A percentile compares a stretch with the other conserved stretches of the same genome.
phyloP scores from a whole-genome alignment of 1,140 invertebrate species.

The Pseudomyrmex flavicornis region DNA sequence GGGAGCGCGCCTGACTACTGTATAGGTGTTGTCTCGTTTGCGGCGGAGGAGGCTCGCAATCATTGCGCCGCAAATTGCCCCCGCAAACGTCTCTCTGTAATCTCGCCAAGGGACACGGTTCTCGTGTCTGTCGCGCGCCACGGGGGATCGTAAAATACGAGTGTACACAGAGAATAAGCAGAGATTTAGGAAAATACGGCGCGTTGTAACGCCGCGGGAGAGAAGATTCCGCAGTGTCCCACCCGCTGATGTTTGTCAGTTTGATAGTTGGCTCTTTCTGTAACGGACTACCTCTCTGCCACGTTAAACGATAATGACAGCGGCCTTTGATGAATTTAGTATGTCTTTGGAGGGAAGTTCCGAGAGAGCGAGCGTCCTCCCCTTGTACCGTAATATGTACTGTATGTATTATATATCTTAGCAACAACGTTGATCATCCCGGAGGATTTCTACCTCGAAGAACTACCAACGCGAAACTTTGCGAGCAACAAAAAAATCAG shows the following conservation, averaged over 20 bases:
- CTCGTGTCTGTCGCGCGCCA: conserved; percentile 9
- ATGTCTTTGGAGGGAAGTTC: background rate
- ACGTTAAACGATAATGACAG: conserved; percentile 30
- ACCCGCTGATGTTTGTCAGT: conserved; percentile 1
- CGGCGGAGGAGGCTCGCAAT: conserved; percentile 44
- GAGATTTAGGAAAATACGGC: conserved; percentile 10
- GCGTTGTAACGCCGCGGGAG: background rate
- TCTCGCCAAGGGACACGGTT: conserved; percentile 9
- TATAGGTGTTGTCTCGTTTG: conserved; percentile 49
- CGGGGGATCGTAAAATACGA: conserved; percentile 17
- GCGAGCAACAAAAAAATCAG: too few relatives aligned
- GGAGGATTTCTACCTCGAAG: conserved; percentile 11
- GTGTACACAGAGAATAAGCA: background rate
- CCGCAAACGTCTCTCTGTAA: conserved; percentile 51
- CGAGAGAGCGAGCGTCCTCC: too few relatives aligned
- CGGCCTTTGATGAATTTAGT: conserved; percentile 4
- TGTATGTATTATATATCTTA: background rate
- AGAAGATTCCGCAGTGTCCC: background rate
- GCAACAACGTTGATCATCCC: background rate
- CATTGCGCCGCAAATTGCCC: conserved; percentile 61
- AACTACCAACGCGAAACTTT: too few relatives aligned
- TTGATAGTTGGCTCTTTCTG: conserved; percentile 24
- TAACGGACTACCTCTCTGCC: background rate
- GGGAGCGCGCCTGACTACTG: background rate
- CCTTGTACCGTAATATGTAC: background rate